Conservation (phyloP, 2,888 invertebrate genomes). For the Ophraella communa region DNA sequence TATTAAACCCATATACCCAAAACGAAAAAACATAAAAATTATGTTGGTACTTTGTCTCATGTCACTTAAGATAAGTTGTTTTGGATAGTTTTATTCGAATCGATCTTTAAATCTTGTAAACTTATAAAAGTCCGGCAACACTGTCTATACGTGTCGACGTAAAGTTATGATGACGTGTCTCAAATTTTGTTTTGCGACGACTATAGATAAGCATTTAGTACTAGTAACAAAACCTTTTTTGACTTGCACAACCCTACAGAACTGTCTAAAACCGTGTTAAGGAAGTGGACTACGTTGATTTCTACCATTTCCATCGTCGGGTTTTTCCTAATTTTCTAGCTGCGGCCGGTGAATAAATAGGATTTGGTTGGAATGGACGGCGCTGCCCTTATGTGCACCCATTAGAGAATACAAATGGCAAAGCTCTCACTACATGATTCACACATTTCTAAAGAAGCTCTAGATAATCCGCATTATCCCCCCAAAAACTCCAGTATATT, state of each 20-base stretch:
- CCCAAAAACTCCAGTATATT: slow-evolving; percentile 46
- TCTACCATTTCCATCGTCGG: background rate
- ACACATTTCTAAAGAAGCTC: slow-evolving; percentile 58
- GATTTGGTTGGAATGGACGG: slow-evolving; percentile 52
- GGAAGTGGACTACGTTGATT: background rate
- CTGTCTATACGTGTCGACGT: too few relatives aligned
- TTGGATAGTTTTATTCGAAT: too few relatives aligned
- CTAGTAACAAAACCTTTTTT: too few relatives aligned
- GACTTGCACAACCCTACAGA: background rate
- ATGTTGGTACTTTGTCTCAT: too few relatives aligned
- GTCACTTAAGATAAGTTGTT: too few relatives aligned
- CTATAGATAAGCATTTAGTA: too few relatives aligned
- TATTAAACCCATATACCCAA: too few relatives aligned
- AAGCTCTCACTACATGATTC: slow-evolving; percentile 59
- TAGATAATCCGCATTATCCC: slow-evolving; percentile 56
- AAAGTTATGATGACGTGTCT: too few relatives aligned
- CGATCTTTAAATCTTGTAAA: too few relatives aligned
- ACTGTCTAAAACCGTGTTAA: background rate
- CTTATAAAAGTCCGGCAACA: too few relatives aligned
- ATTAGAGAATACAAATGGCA: slow-evolving; percentile 59
- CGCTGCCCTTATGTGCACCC: slow-evolving; percentile 53
- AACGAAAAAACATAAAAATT: too few relatives aligned
- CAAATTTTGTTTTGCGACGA: too few relatives aligned
- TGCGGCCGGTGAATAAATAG: slow-evolving; percentile 49
- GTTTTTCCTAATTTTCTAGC: slow-evolving; percentile 34